These are phyloP conservation scores for Cosmorhoe ocellata DNA, from an alignment of 2,888 invertebrate genomes.

Conservation along the genomic window DNA sequence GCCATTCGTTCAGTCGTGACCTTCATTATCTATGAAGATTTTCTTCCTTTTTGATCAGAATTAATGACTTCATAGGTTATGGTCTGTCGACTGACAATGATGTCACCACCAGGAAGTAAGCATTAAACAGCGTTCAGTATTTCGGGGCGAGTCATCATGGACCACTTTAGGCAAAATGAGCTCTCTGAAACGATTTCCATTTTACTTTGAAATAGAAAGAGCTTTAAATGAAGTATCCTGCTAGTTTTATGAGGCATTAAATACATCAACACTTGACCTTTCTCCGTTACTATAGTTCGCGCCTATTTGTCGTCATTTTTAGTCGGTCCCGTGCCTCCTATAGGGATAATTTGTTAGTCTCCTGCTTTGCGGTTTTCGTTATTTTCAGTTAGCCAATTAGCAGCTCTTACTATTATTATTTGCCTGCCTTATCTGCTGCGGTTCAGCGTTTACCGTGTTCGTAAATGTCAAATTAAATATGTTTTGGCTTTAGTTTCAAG, in stretches of 20 bases:
- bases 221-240: slow-evolving; percentile 22
- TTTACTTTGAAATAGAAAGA: slow-evolving; percentile 7
- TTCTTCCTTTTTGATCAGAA: slow-evolving; percentile 29
- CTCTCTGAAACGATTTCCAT: slow-evolving; percentile 3
- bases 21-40: slow-evolving; percentile 19
- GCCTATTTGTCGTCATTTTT: slow-evolving; percentile 43
- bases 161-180: slow-evolving; percentile 7
- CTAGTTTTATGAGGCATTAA: slow-evolving; percentile 43
- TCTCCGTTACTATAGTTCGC: slow-evolving; percentile 50
- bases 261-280: slow-evolving; percentile 50
- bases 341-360: slow-evolving; percentile 48
- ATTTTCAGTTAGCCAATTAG: slow-evolving; percentile 39
- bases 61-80: slow-evolving; percentile 29
- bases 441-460: slow-evolving; percentile 1
- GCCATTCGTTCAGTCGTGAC: slow-evolving; percentile 15
- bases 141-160: slow-evolving; percentile 17
- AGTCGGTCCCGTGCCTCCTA: slow-evolving; percentile 37
- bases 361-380: slow-evolving; percentile 34
- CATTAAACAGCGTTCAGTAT: slow-evolving; percentile 24
- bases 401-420: slow-evolving; percentile 28
- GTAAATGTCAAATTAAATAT: slow-evolving; percentile 2
- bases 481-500: not conserved
- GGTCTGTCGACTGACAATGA: slow-evolving; percentile 33
- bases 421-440: slow-evolving; percentile 8
- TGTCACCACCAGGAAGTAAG: slow-evolving; percentile 34